These are phyloP conservation scores for Xestia ashworthii DNA, from an alignment of 2,888 invertebrate genomes.

Conservation along the genomic window DNA sequence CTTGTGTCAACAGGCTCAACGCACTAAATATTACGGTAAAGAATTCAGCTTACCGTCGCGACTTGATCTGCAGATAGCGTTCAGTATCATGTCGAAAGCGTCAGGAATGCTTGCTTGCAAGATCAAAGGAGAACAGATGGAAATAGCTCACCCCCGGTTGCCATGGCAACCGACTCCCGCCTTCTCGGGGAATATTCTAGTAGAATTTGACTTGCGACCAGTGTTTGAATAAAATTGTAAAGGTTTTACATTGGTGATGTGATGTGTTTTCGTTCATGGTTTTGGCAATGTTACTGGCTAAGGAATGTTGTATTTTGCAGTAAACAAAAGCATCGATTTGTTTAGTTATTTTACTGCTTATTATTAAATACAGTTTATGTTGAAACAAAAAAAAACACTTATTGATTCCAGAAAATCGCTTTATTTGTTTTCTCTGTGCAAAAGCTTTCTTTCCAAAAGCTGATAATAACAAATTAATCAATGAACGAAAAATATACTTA, in stretches of 20 bases:
- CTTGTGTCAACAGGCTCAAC: constrained; percentile 36
- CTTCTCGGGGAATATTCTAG: constrained; percentile 49
- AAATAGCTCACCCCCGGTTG: constrained; percentile 78
- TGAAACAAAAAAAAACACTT: not conserved
- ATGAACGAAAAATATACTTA: no score
- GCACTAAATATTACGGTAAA: constrained; percentile 41
- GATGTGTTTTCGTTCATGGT: not conserved
- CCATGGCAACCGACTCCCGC: constrained; percentile 80
- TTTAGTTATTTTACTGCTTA: not conserved
- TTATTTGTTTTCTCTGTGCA: no score
- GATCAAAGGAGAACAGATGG: constrained; percentile 72
- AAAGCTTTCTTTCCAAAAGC: no score
- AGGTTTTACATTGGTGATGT: not conserved
- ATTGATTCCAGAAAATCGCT: no score
- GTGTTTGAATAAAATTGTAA: constrained; percentile 36
- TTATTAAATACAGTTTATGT: not conserved
- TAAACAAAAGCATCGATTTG: not conserved
- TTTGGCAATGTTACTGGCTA: not conserved
- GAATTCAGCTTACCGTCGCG: constrained; percentile 41
- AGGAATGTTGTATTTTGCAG: constrained; percentile 6
- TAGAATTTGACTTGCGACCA: constrained; percentile 34
- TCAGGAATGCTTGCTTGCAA: constrained; percentile 69
- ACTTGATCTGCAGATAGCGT: constrained; percentile 56
- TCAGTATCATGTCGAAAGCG: constrained; percentile 65
- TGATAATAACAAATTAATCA: no score